Base-by-base conservation (phyloP, 2,888 invertebrate genomes). In the Hypselothyrea guttata region DNA sequence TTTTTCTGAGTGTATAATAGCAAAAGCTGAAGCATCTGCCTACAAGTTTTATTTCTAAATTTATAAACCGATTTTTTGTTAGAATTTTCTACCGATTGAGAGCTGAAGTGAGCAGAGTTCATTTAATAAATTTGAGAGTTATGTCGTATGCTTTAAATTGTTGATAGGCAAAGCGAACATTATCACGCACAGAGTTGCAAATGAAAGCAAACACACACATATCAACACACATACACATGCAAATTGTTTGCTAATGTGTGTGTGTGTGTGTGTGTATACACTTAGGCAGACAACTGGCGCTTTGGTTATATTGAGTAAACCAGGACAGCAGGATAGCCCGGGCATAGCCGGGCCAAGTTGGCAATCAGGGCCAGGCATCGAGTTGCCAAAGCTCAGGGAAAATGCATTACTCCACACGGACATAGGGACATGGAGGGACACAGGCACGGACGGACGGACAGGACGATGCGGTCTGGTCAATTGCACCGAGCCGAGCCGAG, bases 281-380 rank as follows among this genome's bases (percentile, higher is more conserved):
- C 52, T 58, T 71, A 42, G 48, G 18, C 57, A 58, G 30, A 61
- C 55, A 79, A 64, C 72, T 68, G 82, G 60, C 64, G 69, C 45
- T 54, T 22, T 35, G 62, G 74, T 61, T 61, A 73, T 82, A 70
- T 74, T 70, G 78, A 52, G 82, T 53, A 54, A 67, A 58, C 52
- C 54, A 65, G 65, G 65, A 45, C 57, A 54, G 62, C 49, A 47
- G 40, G 35, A 49, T 34, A 41, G 56, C 66, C 57, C 59, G 63
- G 34, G 8, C n/a, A 18, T 9, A 18, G 15, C 16, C 38, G 16
- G 13, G 15, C 35, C 37, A 38, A 9, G n/a, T 16, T 12, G 7
- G 12, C 34, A 13, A n/a, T 3, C 55, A 35, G 35, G 41, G 47
- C 33, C 52, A 33, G 18, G 34, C 38, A 54, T 52, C 34, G 30